phyloP scores from a whole-genome alignment of 2,888 invertebrate genomes.

The Noctua comes region DNA sequence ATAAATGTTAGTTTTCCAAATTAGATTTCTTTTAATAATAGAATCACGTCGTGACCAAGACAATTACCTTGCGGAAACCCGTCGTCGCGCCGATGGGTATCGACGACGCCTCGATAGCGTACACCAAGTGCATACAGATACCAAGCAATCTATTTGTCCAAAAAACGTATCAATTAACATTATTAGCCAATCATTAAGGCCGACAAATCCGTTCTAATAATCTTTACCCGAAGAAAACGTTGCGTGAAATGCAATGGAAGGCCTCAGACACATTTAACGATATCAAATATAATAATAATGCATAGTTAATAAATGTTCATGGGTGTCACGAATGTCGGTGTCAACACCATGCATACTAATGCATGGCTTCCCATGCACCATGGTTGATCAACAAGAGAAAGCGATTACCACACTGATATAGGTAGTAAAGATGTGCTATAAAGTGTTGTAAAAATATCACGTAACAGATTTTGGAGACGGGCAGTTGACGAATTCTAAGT shows the following conservation, averaged over 20 bases:
- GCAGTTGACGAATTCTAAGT: slow-evolving; percentile 53
- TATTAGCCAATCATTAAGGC: slow-evolving; percentile 51
- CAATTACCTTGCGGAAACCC: slow-evolving; percentile 51
- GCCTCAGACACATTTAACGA: slow-evolving; percentile 8
- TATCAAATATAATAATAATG: slow-evolving; percentile 33
- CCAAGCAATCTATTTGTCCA: slow-evolving; percentile 20
- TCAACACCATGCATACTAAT: slow-evolving; percentile 70
- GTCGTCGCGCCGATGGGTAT: slow-evolving; percentile 25
- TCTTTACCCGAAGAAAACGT: background rate
- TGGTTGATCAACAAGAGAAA: slow-evolving; percentile 63
- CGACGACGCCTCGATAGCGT: slow-evolving; percentile 31
- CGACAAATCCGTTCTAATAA: slow-evolving; percentile 44
- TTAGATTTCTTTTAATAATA: slow-evolving; percentile 20
- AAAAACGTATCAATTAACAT: slow-evolving; percentile 43
- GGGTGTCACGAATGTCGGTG: slow-evolving; percentile 50
- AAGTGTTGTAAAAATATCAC: slow-evolving; percentile 57
- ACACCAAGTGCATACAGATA: slow-evolving; percentile 49
- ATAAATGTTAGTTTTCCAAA: slow-evolving; percentile 3
- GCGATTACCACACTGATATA: slow-evolving; percentile 55
- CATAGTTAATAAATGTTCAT: slow-evolving; percentile 41
- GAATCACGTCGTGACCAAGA: slow-evolving; percentile 46
- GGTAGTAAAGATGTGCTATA: slow-evolving; percentile 47
- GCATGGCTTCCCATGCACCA: slow-evolving; percentile 59
- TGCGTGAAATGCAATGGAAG: slow-evolving; percentile 9
- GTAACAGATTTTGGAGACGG: slow-evolving; percentile 58